A percentile compares a stretch with the other conserved stretches of the same genome.
Evolutionary conservation across 2,113 vertebrate species (phyloP).

Genomic region (Cololabis saira): DNA sequence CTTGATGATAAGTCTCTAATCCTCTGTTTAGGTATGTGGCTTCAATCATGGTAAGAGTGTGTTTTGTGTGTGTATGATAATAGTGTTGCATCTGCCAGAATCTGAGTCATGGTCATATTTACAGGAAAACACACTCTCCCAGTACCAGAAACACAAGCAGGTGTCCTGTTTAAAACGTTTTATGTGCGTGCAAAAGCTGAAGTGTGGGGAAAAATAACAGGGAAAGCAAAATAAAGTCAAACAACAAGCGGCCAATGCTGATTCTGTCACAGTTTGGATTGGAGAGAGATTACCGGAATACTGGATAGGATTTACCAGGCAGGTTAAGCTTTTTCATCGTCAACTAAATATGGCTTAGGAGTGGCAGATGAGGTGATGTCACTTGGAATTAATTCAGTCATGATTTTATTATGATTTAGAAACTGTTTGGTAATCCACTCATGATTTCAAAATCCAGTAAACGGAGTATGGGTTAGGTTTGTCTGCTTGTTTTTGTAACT

Average conservation of each 20-base stretch:
- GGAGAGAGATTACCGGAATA: constrained; percentile 76
- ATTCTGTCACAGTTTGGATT: constrained; percentile 74
- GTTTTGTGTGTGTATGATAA: constrained; percentile 18
- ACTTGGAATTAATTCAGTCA: constrained; percentile 70
- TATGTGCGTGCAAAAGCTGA: constrained; percentile 11
- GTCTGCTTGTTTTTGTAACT: constrained; percentile 22
- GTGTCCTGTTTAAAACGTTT: constrained; percentile 20
- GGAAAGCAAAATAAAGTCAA: constrained; percentile 1
- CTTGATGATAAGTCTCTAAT: constrained; percentile 66
- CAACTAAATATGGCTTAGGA: constrained; percentile 80
- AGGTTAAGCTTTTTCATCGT: constrained; percentile 78
- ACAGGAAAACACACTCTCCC: constrained; percentile 34
- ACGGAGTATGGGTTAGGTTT: not conserved
- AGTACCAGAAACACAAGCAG: constrained; percentile 39
- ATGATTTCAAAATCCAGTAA: constrained; percentile 67
- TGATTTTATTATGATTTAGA: constrained; percentile 73
- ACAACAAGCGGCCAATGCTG: constrained; percentile 51
- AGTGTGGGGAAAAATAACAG: not conserved
- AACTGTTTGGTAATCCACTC: constrained; percentile 71
- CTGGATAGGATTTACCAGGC: constrained; percentile 74
- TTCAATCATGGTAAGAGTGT: constrained; percentile 49
- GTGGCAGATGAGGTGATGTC: constrained; percentile 66
- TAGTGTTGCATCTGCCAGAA: constrained; percentile 16
- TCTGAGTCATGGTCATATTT: constrained; percentile 58
- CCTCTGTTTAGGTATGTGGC: constrained; percentile 62